A percentile compares a stretch with the other conserved stretches of the same genome.
Evolutionary conservation across 1,140 invertebrate genomes (phyloP).

Genomic region (Marisa cornuarietis): DNA sequence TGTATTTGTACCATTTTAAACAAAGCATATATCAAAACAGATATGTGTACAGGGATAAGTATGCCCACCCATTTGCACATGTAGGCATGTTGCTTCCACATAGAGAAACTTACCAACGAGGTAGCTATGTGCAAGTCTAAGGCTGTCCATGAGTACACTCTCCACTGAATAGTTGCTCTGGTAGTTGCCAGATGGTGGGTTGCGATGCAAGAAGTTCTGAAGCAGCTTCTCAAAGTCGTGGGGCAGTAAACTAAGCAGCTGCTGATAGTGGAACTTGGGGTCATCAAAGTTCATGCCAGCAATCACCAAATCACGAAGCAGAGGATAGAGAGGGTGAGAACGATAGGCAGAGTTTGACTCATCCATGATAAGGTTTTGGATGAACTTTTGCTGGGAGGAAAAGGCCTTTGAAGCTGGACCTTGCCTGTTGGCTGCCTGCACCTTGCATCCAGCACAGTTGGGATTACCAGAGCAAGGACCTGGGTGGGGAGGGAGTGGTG

Average conservation of each 20-base stretch:
- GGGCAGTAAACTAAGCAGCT: slow-evolving; percentile 61
- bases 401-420: slow-evolving; percentile 42
- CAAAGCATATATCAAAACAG: no score
- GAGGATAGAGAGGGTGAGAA: slow-evolving; percentile 63
- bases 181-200: slow-evolving; percentile 56
- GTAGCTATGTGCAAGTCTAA: slow-evolving; percentile 61
- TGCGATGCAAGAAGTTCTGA: slow-evolving; percentile 62
- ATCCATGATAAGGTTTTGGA: slow-evolving; percentile 63
- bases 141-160: slow-evolving; percentile 64
- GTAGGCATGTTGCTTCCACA: background rate
- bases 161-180: slow-evolving; percentile 61
- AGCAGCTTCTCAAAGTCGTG: slow-evolving; percentile 60
- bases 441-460: slow-evolving; percentile 54
- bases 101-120: slow-evolving; percentile 58
- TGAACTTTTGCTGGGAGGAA: slow-evolving; percentile 61
- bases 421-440: slow-evolving; percentile 45
- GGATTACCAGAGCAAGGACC: slow-evolving; percentile 45
- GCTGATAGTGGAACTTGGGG: slow-evolving; percentile 61
- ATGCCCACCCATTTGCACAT: background rate
- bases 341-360: slow-evolving; percentile 59
- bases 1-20: no score
- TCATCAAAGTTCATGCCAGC: slow-evolving; percentile 65
- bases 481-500: slow-evolving; percentile 19
- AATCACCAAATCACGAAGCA: slow-evolving; percentile 64
- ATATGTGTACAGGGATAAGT: background rate